Base-by-base conservation (phyloP, 64 coral and sea anemone genomes). In the Orbicella faveolata region DNA sequence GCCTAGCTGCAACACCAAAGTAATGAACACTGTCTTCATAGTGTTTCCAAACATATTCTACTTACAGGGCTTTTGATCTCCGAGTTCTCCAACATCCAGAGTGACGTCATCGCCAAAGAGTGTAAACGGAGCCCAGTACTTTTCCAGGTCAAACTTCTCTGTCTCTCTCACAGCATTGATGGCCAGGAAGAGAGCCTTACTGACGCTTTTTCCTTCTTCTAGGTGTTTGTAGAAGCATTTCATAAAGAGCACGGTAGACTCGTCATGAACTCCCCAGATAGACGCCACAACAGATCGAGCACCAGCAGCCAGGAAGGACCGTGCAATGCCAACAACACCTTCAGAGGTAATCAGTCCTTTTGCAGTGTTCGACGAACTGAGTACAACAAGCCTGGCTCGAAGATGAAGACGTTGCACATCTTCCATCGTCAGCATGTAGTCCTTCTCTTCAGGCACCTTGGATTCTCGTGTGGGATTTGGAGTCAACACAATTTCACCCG, bases 251-350 rank as follows among this genome's bases (percentile, higher is more conserved):
- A 52, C 52, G 18, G 41, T 78, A 9, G 44, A 37, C 44, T 55
- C 41, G 44, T 78, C 76, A n/a, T 55, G 8, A 53, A 78, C n/a
- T n/a, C 3, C 41, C 41, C 76, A 78, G 76, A 57, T 41, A 13
- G 76, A 53, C 11, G 52, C 76, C 7, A 78, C 41, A 41, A 78
- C 76, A 48, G 76, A 78, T 25, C 44, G 41, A 2, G 76, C 44
- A 78, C 76, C 76, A 48, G 76, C 76, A n/a, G 76, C 76, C 37
- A 78, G 52, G 37, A 78, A 78, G 18, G 76, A 41, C 76, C 76
- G 19, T 11, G 76, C 76, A n/a, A 78, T 78, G 8, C 76, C 76
- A 37, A 78, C 44, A 41, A 78, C 76, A 21, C 76, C 76, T 14
- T 78, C 76, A 78, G 44, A 11, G 20, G 37, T 78, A n/a, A 78